A percentile compares a stretch with the other conserved stretches of the same genome.
phyloP scores from a whole-genome alignment of 2,888 invertebrate genomes.

The Chrysotoxum bicinctum region DNA sequence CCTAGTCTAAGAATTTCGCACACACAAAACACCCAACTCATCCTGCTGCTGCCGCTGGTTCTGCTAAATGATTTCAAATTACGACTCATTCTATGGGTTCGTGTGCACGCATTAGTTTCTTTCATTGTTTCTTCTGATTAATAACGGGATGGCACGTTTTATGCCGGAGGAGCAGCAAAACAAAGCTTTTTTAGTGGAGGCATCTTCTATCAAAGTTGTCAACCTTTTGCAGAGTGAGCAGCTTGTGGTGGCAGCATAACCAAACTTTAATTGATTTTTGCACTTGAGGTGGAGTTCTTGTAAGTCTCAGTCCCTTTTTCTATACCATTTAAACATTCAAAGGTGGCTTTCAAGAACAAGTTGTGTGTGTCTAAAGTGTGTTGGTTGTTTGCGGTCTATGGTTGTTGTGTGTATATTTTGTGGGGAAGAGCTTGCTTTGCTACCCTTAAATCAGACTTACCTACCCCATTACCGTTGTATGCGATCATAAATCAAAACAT shows the following conservation, averaged over 20 bases:
- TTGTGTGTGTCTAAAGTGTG: neutral
- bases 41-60: neutral
- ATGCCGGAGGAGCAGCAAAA: neutral
- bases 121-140: conserved; percentile 63
- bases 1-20: neutral
- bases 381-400: neutral
- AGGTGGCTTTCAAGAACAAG: conserved; percentile 7
- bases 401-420: neutral
- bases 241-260: conserved; percentile 1
- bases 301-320: neutral
- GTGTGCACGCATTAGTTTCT: conserved; percentile 16
- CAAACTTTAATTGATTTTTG: conserved; percentile 69
- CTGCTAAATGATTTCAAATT: conserved; percentile 18
- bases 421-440: neutral
- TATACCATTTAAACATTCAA: conserved; percentile 3
- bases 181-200: conserved; percentile 6
- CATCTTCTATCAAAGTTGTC: conserved; percentile 27
- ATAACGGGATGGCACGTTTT: conserved; percentile 58
- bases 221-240: neutral
- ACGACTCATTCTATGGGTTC: neutral
- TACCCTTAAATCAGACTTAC: conserved; percentile 35
- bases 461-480: neutral
- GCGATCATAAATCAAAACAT: conserved; percentile 54
- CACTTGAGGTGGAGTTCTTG: conserved; percentile 23
- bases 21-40: neutral